Percentiles rank a stretch among this genome's conserved stretches.
Evolutionary conservation across 2,888 invertebrate species (phyloP).

Genomic region (Parelbella ahira): DNA sequence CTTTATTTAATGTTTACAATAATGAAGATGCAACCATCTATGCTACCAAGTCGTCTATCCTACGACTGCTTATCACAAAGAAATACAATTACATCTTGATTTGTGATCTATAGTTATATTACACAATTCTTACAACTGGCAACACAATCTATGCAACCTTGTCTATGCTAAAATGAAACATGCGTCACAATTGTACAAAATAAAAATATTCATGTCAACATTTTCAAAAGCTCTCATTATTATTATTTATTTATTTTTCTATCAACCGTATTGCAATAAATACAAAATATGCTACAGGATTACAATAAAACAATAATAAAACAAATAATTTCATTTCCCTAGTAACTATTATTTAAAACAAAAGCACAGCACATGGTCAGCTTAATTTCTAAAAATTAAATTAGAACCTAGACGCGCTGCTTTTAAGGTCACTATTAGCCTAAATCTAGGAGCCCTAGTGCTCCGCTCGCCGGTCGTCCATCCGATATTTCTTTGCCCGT

Average conservation of each 20-base stretch:
- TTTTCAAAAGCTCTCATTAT: slow-evolving; percentile 57
- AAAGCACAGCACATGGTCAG: slow-evolving; percentile 81
- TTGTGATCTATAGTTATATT: slow-evolving; percentile 51
- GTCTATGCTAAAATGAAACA: slow-evolving; percentile 51
- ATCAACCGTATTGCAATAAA: slow-evolving; percentile 77
- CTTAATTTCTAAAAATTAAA: slow-evolving; percentile 73
- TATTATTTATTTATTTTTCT: slow-evolving; percentile 17
- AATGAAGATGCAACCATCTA: slow-evolving; percentile 67
- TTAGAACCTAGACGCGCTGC: slow-evolving; percentile 67
- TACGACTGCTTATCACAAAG: slow-evolving; percentile 58
- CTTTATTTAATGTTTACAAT: slow-evolving; percentile 69
- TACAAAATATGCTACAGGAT: slow-evolving; percentile 60
- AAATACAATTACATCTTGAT: slow-evolving; percentile 60
- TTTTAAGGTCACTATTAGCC: slow-evolving; percentile 60
- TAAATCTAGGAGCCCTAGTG: slow-evolving; percentile 72
- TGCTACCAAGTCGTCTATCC: slow-evolving; percentile 69
- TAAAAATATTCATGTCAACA: slow-evolving; percentile 43
- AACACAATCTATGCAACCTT: slow-evolving; percentile 51
- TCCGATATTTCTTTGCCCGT: slow-evolving; percentile 35
- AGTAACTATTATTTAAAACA: slow-evolving; percentile 76
- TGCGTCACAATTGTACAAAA: slow-evolving; percentile 34
- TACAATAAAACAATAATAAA: slow-evolving; percentile 40
- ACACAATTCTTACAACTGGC: slow-evolving; percentile 57
- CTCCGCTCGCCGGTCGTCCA: slow-evolving; percentile 26
- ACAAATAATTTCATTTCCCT: slow-evolving; percentile 74